phyloP scores from a whole-genome alignment of 1,140 invertebrate species.

The Leptopilina clavipes region DNA sequence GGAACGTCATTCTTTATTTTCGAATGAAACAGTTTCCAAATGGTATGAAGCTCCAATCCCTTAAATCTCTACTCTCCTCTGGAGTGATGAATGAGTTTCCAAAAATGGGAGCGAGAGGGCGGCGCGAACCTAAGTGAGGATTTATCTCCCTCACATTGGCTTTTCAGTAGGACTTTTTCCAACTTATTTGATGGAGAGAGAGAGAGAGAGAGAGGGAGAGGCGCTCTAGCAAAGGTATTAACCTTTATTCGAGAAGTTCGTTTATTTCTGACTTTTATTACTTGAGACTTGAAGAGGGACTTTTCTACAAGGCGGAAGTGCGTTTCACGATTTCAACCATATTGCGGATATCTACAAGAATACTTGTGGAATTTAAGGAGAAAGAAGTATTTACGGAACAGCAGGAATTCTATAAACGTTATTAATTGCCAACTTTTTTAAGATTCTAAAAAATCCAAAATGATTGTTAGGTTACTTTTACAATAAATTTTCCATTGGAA shows the following conservation, averaged over 20 bases:
- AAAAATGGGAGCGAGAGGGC: not conserved
- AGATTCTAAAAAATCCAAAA: too few species aligned
- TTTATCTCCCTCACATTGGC: not conserved
- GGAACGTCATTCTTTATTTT: not conserved
- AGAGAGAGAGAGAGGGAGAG: too few species aligned
- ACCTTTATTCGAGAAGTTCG: constrained; percentile 25
- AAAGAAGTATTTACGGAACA: not conserved
- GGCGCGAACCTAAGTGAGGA: constrained; percentile 8
- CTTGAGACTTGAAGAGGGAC: not conserved
- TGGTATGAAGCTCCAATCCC: constrained; percentile 10
- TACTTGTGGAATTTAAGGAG: not conserved
- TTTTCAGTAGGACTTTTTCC: not conserved
- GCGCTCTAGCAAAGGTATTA: not conserved
- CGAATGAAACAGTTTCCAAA: constrained; percentile 11
- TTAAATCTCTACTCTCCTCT: not conserved
- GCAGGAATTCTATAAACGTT: not conserved
- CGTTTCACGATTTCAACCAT: not conserved
- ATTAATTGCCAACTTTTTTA: not conserved
- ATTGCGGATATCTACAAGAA: constrained; percentile 13
- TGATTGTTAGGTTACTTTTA: too few species aligned
- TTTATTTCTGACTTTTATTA: constrained; percentile 9
- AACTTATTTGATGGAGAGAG: not conserved
- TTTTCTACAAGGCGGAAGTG: constrained; percentile 4
- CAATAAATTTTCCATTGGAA: too few species aligned
- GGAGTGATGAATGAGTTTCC: constrained; percentile 17